A percentile compares a stretch with the other conserved stretches of the same genome.
Evolutionary conservation across 2,888 invertebrate species (phyloP).

Genomic region (Ormyrus pomaceus): DNA sequence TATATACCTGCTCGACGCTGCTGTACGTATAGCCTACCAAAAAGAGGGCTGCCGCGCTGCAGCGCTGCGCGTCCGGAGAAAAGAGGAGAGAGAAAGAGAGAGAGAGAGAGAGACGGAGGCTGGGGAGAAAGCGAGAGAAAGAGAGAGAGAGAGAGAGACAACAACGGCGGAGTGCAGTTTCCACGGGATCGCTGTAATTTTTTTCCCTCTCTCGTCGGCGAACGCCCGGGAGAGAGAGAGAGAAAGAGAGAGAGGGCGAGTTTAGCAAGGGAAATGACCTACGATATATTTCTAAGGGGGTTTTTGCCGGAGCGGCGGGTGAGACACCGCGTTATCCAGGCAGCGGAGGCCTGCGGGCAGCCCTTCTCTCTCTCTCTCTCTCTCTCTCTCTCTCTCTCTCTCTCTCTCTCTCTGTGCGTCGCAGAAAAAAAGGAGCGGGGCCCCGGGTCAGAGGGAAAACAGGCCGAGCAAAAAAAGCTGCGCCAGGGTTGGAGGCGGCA

Average conservation of each 20-base stretch:
- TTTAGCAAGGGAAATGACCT: slow-evolving; percentile 75
- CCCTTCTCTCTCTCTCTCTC: slow-evolving; percentile 38
- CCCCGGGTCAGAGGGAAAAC: slow-evolving; percentile 42
- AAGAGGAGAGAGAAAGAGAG: slow-evolving; percentile 6
- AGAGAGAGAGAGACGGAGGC: slow-evolving; percentile 8
- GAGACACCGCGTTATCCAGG: slow-evolving; percentile 64
- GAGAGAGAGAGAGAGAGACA: slow-evolving; percentile 5
- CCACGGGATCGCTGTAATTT: slow-evolving; percentile 64
- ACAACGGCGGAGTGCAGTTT: slow-evolving; percentile 53
- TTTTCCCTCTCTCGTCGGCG: slow-evolving; percentile 54
- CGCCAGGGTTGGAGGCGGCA: slow-evolving; percentile 7
- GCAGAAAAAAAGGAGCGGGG: slow-evolving; percentile 34
- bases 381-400: neutral
- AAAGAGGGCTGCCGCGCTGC: neutral
- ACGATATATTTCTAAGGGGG: slow-evolving; percentile 74
- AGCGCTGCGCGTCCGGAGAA: slow-evolving; percentile 12
- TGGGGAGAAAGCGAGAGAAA: slow-evolving; percentile 18
- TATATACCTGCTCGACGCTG: no score
- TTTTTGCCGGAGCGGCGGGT: slow-evolving; percentile 66
- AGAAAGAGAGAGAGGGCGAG: slow-evolving; percentile 55
- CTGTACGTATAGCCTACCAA: no score
- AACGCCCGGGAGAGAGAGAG: neutral
- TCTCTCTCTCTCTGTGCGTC: neutral
- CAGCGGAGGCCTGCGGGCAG: neutral
- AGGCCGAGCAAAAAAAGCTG: slow-evolving; percentile 10